phyloP scores from a whole-genome alignment of 2,888 invertebrate species.

The Brassicogethes aeneus region DNA sequence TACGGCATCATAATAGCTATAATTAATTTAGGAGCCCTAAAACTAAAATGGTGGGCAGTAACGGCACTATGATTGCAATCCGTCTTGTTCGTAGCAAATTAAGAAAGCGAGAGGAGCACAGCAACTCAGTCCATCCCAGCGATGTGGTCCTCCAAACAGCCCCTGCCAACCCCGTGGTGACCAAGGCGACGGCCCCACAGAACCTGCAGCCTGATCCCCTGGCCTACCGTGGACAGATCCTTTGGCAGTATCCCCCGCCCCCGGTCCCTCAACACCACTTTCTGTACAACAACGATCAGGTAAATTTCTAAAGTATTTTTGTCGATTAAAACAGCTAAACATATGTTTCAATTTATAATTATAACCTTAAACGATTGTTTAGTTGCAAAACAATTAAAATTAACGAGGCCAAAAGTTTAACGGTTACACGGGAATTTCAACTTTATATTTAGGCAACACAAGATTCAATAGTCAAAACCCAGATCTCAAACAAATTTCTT shows the following conservation, averaged over 20 bases:
- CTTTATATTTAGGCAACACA: conserved; percentile 9
- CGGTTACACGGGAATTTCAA: conserved; percentile 13
- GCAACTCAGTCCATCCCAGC: conserved; percentile 60
- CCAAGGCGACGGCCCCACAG: conserved; percentile 31
- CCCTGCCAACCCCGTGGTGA: conserved; percentile 37
- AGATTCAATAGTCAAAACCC: too few species aligned
- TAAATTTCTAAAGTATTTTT: conserved; percentile 43
- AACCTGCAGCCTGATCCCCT: conserved; percentile 44
- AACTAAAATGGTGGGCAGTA: conserved; percentile 71
- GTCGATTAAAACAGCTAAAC: conserved; percentile 7
- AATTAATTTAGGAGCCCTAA: conserved; percentile 31
- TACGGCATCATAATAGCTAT: conserved; percentile 38
- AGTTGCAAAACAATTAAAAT: conserved; percentile 10
- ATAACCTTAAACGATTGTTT: background rate
- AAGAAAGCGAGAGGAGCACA: conserved; percentile 75
- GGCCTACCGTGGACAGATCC: conserved; percentile 59
- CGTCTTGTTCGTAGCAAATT: conserved; percentile 88
- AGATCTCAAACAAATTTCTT: too few species aligned
- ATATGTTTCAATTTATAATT: background rate
- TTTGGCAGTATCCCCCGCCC: conserved; percentile 74
- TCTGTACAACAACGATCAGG: conserved; percentile 73
- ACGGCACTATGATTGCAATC: conserved; percentile 79
- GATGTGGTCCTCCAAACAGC: conserved; percentile 54
- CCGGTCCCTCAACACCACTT: conserved; percentile 70
- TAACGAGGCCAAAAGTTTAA: conserved; percentile 15